These are phyloP conservation scores for Macrobrachium nipponense DNA, from an alignment of 1,140 invertebrate genomes.

Conservation along the genomic window DNA sequence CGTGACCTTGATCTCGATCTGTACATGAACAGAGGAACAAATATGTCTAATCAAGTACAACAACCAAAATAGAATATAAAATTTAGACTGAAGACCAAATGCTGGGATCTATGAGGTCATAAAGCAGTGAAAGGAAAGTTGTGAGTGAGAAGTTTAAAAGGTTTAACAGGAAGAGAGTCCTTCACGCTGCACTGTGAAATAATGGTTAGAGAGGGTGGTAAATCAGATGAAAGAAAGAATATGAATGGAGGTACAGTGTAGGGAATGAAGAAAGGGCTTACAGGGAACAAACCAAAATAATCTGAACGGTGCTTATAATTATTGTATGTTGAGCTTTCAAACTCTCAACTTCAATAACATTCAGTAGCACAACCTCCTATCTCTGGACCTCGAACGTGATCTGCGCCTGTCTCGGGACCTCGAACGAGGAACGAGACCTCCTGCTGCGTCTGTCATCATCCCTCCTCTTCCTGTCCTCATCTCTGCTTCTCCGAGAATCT, in stretches of 20 bases:
- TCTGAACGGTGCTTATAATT: neutral
- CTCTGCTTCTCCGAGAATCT: slow-evolving; percentile 28
- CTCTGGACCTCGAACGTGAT: slow-evolving; percentile 53
- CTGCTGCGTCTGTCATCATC: slow-evolving; percentile 48
- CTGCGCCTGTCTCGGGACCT: slow-evolving; percentile 59
- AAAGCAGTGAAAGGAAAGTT: too few relatives aligned
- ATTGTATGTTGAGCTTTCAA: neutral
- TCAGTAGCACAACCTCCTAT: slow-evolving; percentile 19
- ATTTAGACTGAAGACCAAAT: too few relatives aligned
- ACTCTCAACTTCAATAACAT: too few relatives aligned
- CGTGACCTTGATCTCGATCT: slow-evolving; percentile 40
- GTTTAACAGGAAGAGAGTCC: too few relatives aligned
- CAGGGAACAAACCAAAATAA: too few relatives aligned
- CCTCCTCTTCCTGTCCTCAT: slow-evolving; percentile 43
- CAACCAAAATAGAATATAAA: too few relatives aligned
- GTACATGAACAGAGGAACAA: neutral
- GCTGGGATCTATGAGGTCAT: too few relatives aligned
- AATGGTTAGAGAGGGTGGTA: neutral
- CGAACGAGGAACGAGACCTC: slow-evolving; percentile 43
- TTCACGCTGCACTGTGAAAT: too few relatives aligned
- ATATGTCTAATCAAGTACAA: neutral
- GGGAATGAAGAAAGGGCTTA: too few relatives aligned
- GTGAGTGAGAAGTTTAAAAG: too few relatives aligned
- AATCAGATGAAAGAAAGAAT: neutral
- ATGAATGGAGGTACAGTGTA: neutral